Conservation (phyloP, 2,797 vertebrate genomes). For the Aquila chrysaetos region DNA sequence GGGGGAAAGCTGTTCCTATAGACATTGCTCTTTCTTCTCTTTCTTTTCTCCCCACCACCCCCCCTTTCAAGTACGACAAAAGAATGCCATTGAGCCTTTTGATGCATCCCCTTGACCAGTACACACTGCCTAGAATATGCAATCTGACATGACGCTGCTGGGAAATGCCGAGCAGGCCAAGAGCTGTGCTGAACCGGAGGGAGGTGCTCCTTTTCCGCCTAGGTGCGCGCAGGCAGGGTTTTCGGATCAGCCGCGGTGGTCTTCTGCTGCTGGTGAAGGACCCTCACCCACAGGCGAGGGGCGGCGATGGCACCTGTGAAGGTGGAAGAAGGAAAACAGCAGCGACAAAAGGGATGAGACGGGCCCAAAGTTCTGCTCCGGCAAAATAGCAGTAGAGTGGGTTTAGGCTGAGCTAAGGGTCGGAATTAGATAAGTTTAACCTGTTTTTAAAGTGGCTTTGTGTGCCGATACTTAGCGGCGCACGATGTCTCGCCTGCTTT, state of each 20-base stretch:
- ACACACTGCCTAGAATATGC: neutral
- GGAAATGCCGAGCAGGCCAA: neutral
- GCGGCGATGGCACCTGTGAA: neutral
- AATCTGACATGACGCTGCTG: neutral
- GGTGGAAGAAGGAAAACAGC: neutral
- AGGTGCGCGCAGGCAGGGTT: neutral
- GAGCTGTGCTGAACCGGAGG: neutral
- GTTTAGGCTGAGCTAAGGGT: neutral
- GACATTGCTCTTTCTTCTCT: slow-evolving; percentile 34
- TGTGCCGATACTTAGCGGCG: neutral
- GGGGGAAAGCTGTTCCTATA: slow-evolving; percentile 34
- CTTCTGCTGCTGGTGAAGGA: neutral
- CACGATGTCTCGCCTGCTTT: neutral
- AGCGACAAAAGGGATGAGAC: neutral
- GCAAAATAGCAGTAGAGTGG: neutral
- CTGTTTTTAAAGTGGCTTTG: neutral
- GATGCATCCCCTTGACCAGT: neutral
- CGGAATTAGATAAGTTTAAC: neutral
- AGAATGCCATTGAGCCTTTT: slow-evolving; percentile 6
- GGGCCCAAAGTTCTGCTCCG: neutral
- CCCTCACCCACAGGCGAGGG: neutral
- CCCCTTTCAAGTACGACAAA: slow-evolving; percentile 36
- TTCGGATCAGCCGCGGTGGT: neutral
- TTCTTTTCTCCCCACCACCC: neutral
- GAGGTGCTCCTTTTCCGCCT: neutral